A percentile compares a stretch with the other conserved stretches of the same genome.
Evolutionary conservation across 53 echinoderm and acorn worm species (phyloP).

Genomic region (Luidia sarsii): DNA sequence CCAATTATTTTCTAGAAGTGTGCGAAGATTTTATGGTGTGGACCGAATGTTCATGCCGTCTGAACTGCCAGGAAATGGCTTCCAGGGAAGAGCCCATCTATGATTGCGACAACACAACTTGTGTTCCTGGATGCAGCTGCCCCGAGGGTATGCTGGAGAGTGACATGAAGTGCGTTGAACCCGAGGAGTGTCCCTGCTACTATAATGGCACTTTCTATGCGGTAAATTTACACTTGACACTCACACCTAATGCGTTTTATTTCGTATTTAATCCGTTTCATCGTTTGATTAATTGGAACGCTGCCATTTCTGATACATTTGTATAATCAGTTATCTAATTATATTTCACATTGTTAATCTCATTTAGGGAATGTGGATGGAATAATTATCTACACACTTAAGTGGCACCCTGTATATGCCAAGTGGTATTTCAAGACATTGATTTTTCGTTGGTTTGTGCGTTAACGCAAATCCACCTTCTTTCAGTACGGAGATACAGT

Average conservation of each 20-base stretch:
- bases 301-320: too few species aligned
- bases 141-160: constrained; percentile 38
- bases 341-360: too few species aligned
- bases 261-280: background rate
- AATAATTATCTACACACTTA: too few species aligned
- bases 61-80: constrained; percentile 38
- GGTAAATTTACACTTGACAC: background rate
- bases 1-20: background rate
- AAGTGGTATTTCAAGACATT: background rate
- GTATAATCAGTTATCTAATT: too few species aligned
- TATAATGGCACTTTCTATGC: constrained; percentile 37
- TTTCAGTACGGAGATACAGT: constrained; percentile 46
- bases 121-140: constrained; percentile 41
- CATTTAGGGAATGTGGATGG: too few species aligned
- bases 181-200: constrained; percentile 52
- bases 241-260: background rate
- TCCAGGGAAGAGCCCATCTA: background rate
- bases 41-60: constrained; percentile 33
- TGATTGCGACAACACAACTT: constrained; percentile 21
- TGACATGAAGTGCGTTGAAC: constrained; percentile 25
- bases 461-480: background rate
- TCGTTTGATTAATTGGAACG: too few species aligned
- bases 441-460: background rate
- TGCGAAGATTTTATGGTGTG: constrained; percentile 28
- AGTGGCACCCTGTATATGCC: background rate